A percentile compares a stretch with the other conserved stretches of the same genome.
Evolutionary conservation across 2,113 vertebrate species (phyloP).

Genomic region (Megaceryle torquata): DNA sequence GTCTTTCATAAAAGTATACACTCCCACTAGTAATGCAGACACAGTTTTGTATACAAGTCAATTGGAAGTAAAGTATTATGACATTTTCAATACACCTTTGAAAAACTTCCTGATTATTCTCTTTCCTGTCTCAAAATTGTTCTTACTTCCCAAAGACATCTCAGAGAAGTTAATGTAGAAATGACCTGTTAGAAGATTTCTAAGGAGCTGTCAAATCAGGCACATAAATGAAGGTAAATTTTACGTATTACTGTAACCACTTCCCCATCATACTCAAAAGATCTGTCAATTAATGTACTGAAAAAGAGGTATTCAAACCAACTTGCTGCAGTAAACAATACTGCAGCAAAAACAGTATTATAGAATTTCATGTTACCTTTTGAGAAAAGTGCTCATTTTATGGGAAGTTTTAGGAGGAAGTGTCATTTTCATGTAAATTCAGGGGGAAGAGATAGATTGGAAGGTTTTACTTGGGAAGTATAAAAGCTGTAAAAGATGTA

Average conservation of each 20-base stretch:
- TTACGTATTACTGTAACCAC: not conserved
- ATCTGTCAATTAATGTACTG: not conserved
- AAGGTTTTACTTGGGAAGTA: slow-evolving; percentile 10
- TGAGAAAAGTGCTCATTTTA: slow-evolving; percentile 23
- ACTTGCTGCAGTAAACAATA: slow-evolving; percentile 9
- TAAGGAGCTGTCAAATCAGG: not conserved
- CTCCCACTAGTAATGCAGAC: not conserved
- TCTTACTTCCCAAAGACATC: not conserved
- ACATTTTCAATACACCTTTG: not conserved
- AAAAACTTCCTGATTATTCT: not conserved
- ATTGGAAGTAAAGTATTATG: not conserved
- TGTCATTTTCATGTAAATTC: slow-evolving; percentile 47
- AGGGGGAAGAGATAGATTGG: not conserved
- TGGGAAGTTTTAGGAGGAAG: not conserved
- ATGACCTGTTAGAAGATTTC: not conserved
- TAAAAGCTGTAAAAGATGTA: slow-evolving; percentile 27
- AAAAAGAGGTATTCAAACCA: not conserved
- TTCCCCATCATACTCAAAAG: not conserved
- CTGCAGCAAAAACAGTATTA: not conserved
- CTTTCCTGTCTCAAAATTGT: not conserved
- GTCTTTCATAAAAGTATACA: not conserved
- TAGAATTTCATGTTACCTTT: slow-evolving; percentile 13
- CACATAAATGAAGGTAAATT: not conserved
- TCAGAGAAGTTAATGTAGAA: not conserved
- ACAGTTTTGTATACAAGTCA: not conserved